Percentiles rank a stretch among this genome's conserved stretches.
Evolutionary conservation across 1,140 invertebrate species (phyloP).

Genomic region (Drosophila novamexicana): DNA sequence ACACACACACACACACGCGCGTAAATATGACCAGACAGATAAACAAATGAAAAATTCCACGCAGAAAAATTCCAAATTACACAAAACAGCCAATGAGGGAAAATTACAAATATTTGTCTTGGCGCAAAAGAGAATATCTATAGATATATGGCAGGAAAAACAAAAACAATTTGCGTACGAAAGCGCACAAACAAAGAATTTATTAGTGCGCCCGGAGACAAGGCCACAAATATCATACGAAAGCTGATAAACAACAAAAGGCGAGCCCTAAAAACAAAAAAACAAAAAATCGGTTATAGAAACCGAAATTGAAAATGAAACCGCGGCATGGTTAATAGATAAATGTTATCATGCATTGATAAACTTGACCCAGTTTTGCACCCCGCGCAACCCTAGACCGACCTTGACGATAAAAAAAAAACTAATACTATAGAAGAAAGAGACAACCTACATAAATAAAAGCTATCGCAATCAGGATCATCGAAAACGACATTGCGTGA

Average conservation of each 20-base stretch:
- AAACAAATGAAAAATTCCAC: constrained; percentile 50
- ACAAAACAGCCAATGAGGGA: constrained; percentile 43
- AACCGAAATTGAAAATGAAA: constrained; percentile 29
- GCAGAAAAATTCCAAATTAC: constrained; percentile 43
- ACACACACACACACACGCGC: background rate
- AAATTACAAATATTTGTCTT: constrained; percentile 48
- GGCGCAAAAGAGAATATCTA: constrained; percentile 11
- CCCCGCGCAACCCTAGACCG: background rate
- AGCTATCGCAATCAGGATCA: constrained; percentile 40
- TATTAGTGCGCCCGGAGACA: constrained; percentile 39
- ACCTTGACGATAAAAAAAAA: constrained; percentile 30
- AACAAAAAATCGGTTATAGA: constrained; percentile 14
- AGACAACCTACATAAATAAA: constrained; percentile 15
- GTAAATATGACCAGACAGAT: constrained; percentile 1
- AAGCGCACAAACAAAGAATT: constrained; percentile 15
- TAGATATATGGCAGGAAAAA: background rate
- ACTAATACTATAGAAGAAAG: background rate
- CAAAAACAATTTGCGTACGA: constrained; percentile 8
- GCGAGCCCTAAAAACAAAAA: constrained; percentile 5
- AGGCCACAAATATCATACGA: constrained; percentile 54
- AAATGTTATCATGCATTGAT: constrained; percentile 55
- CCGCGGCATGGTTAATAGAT: constrained; percentile 51
- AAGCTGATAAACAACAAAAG: constrained; percentile 53
- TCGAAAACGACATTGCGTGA: constrained; percentile 39
- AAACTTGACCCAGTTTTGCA: constrained; percentile 74